Base-by-base conservation (phyloP, 2,113 vertebrate species). In the Atlantisia rogersi region DNA sequence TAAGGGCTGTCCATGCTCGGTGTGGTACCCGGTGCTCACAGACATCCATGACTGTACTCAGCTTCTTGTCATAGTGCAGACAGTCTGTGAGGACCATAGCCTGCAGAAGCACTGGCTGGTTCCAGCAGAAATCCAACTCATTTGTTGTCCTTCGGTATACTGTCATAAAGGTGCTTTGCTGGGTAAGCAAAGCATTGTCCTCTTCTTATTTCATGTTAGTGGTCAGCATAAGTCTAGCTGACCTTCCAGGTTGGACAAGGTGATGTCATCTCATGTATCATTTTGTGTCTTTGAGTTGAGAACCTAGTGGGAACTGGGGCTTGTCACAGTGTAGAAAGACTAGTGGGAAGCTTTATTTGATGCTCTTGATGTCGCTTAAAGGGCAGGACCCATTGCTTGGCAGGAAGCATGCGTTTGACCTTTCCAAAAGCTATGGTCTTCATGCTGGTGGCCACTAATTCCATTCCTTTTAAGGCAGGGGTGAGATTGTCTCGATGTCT, bases 381-480 rank as follows among this genome's bases (percentile, higher is more conserved):
- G 88, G 64, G 39, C 93, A 92, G 52, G 63, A 32, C 90, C 88
- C 4, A 1, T 46, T 82, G 35, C 80, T 88, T 71, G 76, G 37
- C 94, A 95, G 83, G 92, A 96, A 92, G 58, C n/a, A 4, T 65
- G 62, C 75, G 35, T 92, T 68, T 95, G 92, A 88, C 95, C 94
- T 93, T 86, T 88, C 76, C 81, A 53, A 90, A 94, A 94, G 50
- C 65, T 58, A 12, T 71, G 80, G 86, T 92, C 95, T 88, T 94
- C 42, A 12, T 86, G 56, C 64, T 75, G 48, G 58, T 95, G 90
- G 73, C 86, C 95, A 96, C 84, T 96, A 94, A 84, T 94, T 95
- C 88, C 88, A 92, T 90, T 96, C 92, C 94, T 95, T 96, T 92
- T 97, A 90, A 93, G 90, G 90, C 82, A 73, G 31, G 75, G 31